Evolutionary conservation across 2,113 vertebrate genomes (phyloP), one percentile per base, ranked within the genome.

Genomic region (Ciconia boyciana): DNA sequence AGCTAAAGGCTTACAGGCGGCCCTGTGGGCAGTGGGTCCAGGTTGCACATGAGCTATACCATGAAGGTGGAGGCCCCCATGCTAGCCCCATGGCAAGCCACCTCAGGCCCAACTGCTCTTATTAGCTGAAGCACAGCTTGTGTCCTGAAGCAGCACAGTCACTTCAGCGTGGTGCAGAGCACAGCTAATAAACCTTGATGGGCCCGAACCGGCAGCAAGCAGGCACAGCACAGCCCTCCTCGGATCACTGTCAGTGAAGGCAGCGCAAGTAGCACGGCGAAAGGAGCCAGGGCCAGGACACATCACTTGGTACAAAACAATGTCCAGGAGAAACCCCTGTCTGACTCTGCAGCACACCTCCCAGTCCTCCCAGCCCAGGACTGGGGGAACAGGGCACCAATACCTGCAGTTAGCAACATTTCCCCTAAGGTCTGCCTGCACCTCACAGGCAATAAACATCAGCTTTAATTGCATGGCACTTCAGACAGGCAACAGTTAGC

Each of bases 1-100:
- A 75, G 78, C 15, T 51, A 39, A 89, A 66, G 60, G 51, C 51
- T 79, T 60, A 26, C 17, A 58, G 66, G 66, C 1, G 0, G 46
- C 61, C 44, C 39, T 69, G 57, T 0, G 0, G 65, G 55, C 1
- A 0, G 28, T 13, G 32, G 55, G 26, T 70, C n/a, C 52, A 51
- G 13, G 51, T 7, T 68, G 26, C 17, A 74, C 0, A 0, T 14
- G 29, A 82, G n/a, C 74, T 71, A 6, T 21, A 64, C 9, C 52
- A 15, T 6, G 25, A 64, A 62, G 17, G 11, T 60, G n/a, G 25
- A 51, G 46, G 16, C 32, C 36, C 16, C 20, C 3, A 1, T 0
- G 1, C 21, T 1, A 89, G 34, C 51, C 79, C 69, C 46, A 15
- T 2, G 12, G 69, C 11, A 34, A 19, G 36, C 44, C 21, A 87